Evolutionary conservation across 2,113 vertebrate genomes (phyloP), one percentile per base, ranked within the genome.

Genomic region (Dolichotis patagonum): DNA sequence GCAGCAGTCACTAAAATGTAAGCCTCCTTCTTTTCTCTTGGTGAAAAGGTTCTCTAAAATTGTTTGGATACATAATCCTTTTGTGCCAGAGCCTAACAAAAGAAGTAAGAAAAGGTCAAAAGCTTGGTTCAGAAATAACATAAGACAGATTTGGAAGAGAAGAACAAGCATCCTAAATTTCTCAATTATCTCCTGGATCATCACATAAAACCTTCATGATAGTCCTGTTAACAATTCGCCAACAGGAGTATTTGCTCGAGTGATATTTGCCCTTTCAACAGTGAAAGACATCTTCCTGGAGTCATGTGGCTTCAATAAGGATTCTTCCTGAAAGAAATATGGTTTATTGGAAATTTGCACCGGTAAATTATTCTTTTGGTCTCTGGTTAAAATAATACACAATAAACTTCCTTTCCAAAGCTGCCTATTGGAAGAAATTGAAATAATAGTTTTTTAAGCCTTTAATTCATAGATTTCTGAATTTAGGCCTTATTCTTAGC

Each of bases 41-140:
- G 35, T 83, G 71, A 32, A 97, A 96, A 98, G 92, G 67, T 96
- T 94, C 91, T 65, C 92, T 96, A 71, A 90, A 95, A 93, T 96
- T 98, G 92, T 98, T 98, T 98, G 97, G 75, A 89, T 96, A 96
- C 30, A 41, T 95, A 97, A 98, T 92, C 85, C 96, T 97, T 95
- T 69, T 92, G 97, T 94, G 2, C 67, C 88, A 83, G 0, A 71
- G 95, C 19, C 96, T 90, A 62, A 62, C 95, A 58, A 82, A 96
- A 96, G 90, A 83, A 96, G 67, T n/a, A 54, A 56, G 85, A 96
- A 96, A 90, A 97, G 92, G 83, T 97, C 75, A 93, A 81, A 38
- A 95, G 86, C 78, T 94, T 93, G 86, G 87, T 35, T 96, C 93
- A 80, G 87, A 97, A 95, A 62, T 56, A 84, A 81, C 30, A 88